Conservation (phyloP, 2,888 invertebrate species). For the Rosalia funebris region DNA sequence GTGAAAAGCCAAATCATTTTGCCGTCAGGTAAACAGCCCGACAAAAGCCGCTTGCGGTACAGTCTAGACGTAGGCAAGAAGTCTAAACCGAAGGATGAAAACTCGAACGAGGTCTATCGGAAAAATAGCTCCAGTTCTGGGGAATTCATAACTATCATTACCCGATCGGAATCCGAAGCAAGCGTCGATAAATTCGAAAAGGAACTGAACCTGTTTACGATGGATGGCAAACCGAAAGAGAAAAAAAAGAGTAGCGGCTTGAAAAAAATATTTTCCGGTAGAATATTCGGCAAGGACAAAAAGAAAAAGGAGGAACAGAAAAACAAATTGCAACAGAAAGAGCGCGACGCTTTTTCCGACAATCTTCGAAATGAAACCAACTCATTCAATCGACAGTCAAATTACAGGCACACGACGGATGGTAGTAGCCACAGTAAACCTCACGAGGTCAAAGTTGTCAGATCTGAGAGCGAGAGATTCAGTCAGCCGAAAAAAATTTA, state of each 20-base stretch:
- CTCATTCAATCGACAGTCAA: slow-evolving; percentile 51
- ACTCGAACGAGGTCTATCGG: slow-evolving; percentile 45
- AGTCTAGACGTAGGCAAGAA: slow-evolving; percentile 40
- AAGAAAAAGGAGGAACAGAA: slow-evolving; percentile 63
- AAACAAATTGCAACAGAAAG: slow-evolving; percentile 49
- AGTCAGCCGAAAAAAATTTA: slow-evolving; percentile 15
- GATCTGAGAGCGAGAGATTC: slow-evolving; percentile 37
- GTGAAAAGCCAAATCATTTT: slow-evolving; percentile 41
- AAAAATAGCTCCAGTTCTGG: slow-evolving; percentile 41
- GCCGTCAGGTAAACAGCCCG: slow-evolving; percentile 23
- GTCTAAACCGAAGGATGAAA: slow-evolving; percentile 47
- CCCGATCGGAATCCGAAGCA: slow-evolving; percentile 55
- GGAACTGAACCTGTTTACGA: slow-evolving; percentile 56
- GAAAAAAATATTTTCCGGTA: slow-evolving; percentile 54
- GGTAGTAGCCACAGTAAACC: slow-evolving; percentile 29
- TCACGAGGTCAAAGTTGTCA: slow-evolving; percentile 29
- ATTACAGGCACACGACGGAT: slow-evolving; percentile 52
- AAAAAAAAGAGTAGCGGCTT: slow-evolving; percentile 60
- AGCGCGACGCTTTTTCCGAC: slow-evolving; percentile 47
- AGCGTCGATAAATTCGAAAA: slow-evolving; percentile 55
- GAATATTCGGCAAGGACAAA: slow-evolving; percentile 58
- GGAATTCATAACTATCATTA: slow-evolving; percentile 46
- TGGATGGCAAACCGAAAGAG: slow-evolving; percentile 56
- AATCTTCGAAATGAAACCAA: slow-evolving; percentile 60
- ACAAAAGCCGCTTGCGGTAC: slow-evolving; percentile 26